Evolutionary conservation across 2,888 invertebrate genomes (phyloP).

Genomic region (Eupithecia pulchellata): DNA sequence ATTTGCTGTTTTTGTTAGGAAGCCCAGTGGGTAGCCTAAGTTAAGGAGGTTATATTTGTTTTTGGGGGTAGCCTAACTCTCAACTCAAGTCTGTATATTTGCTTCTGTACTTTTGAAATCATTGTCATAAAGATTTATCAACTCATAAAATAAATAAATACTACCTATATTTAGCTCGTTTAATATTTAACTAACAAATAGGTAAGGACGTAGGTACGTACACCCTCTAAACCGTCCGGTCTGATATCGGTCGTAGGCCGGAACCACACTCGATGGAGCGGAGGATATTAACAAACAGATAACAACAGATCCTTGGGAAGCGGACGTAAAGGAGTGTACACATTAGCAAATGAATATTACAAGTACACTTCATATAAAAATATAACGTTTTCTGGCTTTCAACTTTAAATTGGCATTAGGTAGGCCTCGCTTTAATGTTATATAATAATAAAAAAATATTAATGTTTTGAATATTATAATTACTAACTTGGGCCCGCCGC

Average conservation of each 20-base stretch:
- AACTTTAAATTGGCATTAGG: not conserved
- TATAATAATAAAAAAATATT: not conserved
- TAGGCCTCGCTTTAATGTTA: not conserved
- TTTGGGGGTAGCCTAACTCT: too few relatives aligned
- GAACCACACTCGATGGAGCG: conserved; percentile 50
- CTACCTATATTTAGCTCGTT: too few relatives aligned
- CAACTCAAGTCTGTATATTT: too few relatives aligned
- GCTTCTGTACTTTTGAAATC: too few relatives aligned
- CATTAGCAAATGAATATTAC: conserved; percentile 7
- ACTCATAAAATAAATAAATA: too few relatives aligned
- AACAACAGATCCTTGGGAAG: conserved; percentile 55
- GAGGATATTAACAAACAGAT: conserved; percentile 56
- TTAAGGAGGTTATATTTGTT: too few relatives aligned
- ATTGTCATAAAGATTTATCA: too few relatives aligned
- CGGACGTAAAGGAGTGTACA: conserved; percentile 31
- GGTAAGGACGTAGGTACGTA: not conserved
- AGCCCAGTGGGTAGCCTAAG: too few relatives aligned
- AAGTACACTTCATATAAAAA: not conserved
- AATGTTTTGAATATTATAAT: too few relatives aligned
- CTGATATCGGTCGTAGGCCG: conserved; percentile 41
- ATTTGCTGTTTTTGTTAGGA: too few relatives aligned
- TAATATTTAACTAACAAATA: not conserved
- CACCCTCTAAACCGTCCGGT: conserved; percentile 17
- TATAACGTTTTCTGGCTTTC: not conserved
- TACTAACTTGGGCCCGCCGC: not conserved